A percentile compares a stretch with the other conserved stretches of the same genome.
Evolutionary conservation across 2,113 vertebrate genomes (phyloP).

Genomic region (Glaucomys volans): DNA sequence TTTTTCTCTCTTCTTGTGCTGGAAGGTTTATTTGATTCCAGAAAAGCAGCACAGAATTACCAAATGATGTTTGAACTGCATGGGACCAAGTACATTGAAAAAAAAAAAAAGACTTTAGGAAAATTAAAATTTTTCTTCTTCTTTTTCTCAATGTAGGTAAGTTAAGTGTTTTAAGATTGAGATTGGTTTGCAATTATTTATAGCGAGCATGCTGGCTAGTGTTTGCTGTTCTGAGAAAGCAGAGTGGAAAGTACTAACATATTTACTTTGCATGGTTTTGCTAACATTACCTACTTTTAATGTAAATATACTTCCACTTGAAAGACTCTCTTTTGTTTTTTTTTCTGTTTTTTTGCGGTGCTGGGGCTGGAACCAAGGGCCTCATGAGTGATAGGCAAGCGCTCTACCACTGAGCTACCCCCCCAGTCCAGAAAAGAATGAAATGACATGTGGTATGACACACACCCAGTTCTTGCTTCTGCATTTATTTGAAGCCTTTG

Average conservation of each 20-base stretch:
- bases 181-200: not conserved
- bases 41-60: constrained; percentile 20
- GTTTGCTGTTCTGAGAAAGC: not conserved
- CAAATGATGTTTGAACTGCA: constrained; percentile 2
- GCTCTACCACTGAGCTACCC: no score
- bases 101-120: not conserved
- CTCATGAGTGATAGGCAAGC: no score
- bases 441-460: not conserved
- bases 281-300: not conserved
- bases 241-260: not conserved
- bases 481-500: not conserved
- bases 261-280: not conserved
- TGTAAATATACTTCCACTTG: not conserved
- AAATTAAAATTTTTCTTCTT: not conserved
- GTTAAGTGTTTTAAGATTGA: not conserved
- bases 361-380: no score
- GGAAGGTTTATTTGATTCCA: constrained; percentile 3
- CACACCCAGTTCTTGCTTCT: not conserved
- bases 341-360: not conserved
- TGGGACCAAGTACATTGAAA: not conserved
- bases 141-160: not conserved
- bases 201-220: not conserved
- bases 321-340: not conserved
- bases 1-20: not conserved
- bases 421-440: not conserved